Evolutionary conservation across 2,113 vertebrate genomes (phyloP), one percentile per base, ranked within the genome.

Genomic region (Lethenteron reissneri): DNA sequence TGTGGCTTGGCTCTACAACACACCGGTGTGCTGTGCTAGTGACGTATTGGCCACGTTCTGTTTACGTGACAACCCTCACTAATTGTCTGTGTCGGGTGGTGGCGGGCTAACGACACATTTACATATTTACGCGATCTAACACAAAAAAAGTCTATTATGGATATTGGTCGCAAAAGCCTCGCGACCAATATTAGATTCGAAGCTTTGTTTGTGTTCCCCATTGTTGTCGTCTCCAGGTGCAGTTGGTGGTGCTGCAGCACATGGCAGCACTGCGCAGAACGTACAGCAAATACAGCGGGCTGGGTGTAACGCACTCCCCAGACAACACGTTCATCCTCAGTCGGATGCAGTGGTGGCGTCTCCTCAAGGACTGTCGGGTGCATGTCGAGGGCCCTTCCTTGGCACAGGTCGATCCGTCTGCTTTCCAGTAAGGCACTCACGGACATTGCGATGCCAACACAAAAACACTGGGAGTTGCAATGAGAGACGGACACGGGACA

Each of bases 361-460:
- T 97, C 72, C 80, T 97, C 15, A 90, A 89, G 80, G 91, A 97
- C 74, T 94, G 91, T 57, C 72, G 56, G 7, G 74, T 91, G 57
- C 87, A 90, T 72, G 83, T 81, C 58, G 80, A 82, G 9, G 75
- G 74, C 10, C 1, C 81, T 71, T 86, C 80, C 2, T 82, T 92
- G 2, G 80, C 81, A 1, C 82, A 87, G 41, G 78, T 90, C 71
- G 85, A 92, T n/a, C 74, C 78, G 76, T 56, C 72, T 87, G 0
- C 70, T 88, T 72, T 73, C 72, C 1, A 81, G 89, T 89, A 77
- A 77, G 80, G 78, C 4, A 57, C 58, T 59, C 68, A 71, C 74
- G 21, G 73, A 12, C 64, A 41, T 41, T 41, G 41, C 41, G 41
- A 56, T 1, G 0, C 17, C 3, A 57, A 19, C 57, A 13, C 2